Base-by-base conservation (phyloP, 2,113 vertebrate genomes). In the Myrmophylax atrothorax region DNA sequence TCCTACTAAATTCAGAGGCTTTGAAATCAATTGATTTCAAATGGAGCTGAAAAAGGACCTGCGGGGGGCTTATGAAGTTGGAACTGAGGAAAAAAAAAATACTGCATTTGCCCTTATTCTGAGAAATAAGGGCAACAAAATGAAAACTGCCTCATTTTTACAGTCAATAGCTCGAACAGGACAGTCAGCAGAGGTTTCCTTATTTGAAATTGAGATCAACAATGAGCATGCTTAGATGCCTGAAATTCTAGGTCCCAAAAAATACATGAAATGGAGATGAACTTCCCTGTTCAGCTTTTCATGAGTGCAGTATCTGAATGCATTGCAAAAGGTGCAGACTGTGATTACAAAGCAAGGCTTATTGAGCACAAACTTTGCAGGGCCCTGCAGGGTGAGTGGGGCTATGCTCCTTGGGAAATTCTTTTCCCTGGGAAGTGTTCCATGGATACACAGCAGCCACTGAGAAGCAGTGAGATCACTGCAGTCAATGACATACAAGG, bases 1-100 rank as follows among this genome's bases (percentile, higher is more conserved):
- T 87, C 25, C 60, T 59, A 52, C 76, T 47, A 67, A 94, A 86
- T 84, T 94, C 91, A 72, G 64, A 50, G 72, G 77, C 72, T 87
- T 95, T 83, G 68, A 93, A 86, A 95, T 94, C 60, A 77, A 68
- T 63, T 81, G 89, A 94, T 89, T 94, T 93, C 73, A 96, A 92
- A 90, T 59, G 79, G 92, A 90, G 63, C 83, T 87, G 64, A 86
- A 93, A 67, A 83, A 84, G 55, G 29, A 84, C 76, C 74, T 91
- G 26, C 18, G 19, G 56, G 38, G 38, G 38, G 38, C 38, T 87
- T 87, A 74, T 26, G 15, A 92, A 84, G 31, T 74, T 81, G 50
- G 47, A 89, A 73, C 5, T 5, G 31, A 55, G 37, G 42, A 56
- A 85, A 68, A 59, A 86, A 81, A 60, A 87, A 82, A 35, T 46